phyloP scores from a whole-genome alignment of 2,113 vertebrate species.

The Platycercus adscitus region DNA sequence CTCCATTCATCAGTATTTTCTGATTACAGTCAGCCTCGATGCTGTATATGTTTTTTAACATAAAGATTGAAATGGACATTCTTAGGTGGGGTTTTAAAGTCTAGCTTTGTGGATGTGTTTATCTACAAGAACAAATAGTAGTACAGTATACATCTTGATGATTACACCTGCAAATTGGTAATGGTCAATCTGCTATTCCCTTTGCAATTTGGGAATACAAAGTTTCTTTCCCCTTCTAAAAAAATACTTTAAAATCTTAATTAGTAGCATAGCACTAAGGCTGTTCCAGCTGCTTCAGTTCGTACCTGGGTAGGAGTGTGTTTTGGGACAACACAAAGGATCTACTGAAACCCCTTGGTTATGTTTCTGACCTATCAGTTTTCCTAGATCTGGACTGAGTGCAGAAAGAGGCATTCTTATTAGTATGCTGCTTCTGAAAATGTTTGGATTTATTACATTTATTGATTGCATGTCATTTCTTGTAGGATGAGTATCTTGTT shows the following conservation, averaged over 20 bases:
- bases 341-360: not conserved
- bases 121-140: not conserved
- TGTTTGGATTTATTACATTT: constrained; percentile 41
- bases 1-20: not conserved
- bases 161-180: not conserved
- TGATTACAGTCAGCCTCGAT: not conserved
- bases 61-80: not conserved
- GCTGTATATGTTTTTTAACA: not conserved
- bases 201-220: not conserved
- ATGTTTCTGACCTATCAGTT: not conserved
- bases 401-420: constrained; percentile 16
- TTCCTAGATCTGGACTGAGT: not conserved
- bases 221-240: not conserved
- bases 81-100: not conserved
- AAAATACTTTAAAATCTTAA: not conserved
- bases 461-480: constrained; percentile 35
- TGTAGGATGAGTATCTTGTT: constrained; percentile 35
- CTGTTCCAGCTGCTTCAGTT: not conserved
- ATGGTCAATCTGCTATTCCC: not conserved
- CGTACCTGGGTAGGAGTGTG: not conserved
- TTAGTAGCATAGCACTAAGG: not conserved
- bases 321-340: not conserved
- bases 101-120: not conserved
- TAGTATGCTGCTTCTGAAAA: constrained; percentile 15
- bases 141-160: not conserved